Evolutionary conservation across 2,797 vertebrate genomes (phyloP).

Genomic region (Geotrypetes seraphini): DNA sequence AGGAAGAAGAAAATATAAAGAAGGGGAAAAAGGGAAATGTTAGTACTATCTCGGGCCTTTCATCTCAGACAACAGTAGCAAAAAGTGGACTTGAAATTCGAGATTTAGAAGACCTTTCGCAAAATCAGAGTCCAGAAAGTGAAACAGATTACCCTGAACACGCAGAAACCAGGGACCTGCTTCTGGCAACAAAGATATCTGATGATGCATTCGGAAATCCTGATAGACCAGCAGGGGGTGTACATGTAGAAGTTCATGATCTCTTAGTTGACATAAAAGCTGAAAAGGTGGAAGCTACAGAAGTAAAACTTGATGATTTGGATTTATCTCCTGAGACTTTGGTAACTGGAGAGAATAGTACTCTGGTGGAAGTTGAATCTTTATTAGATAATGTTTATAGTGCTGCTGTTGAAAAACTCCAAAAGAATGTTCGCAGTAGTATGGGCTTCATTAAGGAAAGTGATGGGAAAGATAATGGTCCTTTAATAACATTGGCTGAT

Average conservation of each 20-base stretch:
- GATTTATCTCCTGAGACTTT: constrained; percentile 90
- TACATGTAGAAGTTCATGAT: constrained; percentile 92
- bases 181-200: constrained; percentile 77
- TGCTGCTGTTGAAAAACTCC: constrained; percentile 87
- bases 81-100: constrained; percentile 88
- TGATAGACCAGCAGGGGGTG: constrained; percentile 64
- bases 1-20: constrained; percentile 98
- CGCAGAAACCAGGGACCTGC: constrained; percentile 77
- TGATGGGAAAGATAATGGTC: constrained; percentile 82
- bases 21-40: constrained; percentile 96
- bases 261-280: constrained; percentile 97
- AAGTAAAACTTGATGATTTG: constrained; percentile 95
- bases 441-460: constrained; percentile 74
- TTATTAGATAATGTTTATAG: constrained; percentile 90
- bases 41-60: constrained; percentile 96
- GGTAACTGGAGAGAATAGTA: constrained; percentile 75
- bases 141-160: constrained; percentile 88
- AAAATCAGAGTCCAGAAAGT: constrained; percentile 93
- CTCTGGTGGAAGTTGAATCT: constrained; percentile 89
- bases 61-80: constrained; percentile 75
- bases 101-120: constrained; percentile 85
- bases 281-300: constrained; percentile 96
- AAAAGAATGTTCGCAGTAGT: constrained; percentile 64
- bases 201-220: constrained; percentile 66
- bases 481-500: constrained; percentile 89